These are phyloP conservation scores for Anthoscopus minutus DNA, from an alignment of 2,113 vertebrate species.

Conservation along the genomic window DNA sequence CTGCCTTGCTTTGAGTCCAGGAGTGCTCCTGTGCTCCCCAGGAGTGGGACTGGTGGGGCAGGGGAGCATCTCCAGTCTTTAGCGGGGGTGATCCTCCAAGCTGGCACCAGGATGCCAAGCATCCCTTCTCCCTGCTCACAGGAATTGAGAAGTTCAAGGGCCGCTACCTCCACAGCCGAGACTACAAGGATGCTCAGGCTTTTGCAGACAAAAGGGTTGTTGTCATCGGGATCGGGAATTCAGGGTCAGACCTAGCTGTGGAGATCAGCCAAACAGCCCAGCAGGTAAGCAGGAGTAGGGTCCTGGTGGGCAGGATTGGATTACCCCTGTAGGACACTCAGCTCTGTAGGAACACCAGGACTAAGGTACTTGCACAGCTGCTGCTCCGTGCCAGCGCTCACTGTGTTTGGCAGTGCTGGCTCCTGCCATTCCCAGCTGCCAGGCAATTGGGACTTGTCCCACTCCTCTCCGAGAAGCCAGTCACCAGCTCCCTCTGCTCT, in stretches of 20 bases:
- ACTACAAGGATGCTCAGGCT: slow-evolving; percentile 77
- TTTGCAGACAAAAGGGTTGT: slow-evolving; percentile 81
- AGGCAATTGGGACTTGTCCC: neutral
- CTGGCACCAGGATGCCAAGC: neutral
- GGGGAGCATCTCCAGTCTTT: neutral
- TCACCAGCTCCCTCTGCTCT: neutral
- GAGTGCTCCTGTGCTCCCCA: rapidly evolving
- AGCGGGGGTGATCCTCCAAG: neutral
- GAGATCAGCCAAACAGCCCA: slow-evolving; percentile 84
- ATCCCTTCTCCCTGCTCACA: slow-evolving; percentile 16
- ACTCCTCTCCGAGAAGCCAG: neutral
- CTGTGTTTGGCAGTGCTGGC: neutral
- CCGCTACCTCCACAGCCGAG: slow-evolving; percentile 79
- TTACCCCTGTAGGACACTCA: neutral
- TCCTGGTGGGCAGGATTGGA: rapidly evolving
- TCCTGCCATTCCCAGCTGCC: neutral
- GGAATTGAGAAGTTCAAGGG: slow-evolving; percentile 85
- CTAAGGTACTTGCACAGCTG: rapidly evolving
- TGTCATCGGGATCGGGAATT: slow-evolving; percentile 88
- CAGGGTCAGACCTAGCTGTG: slow-evolving; percentile 85
- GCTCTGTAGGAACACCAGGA: neutral
- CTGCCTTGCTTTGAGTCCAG: neutral
- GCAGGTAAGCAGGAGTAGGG: slow-evolving; percentile 69
- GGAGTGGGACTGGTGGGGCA: neutral
- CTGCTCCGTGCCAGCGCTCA: rapidly evolving